Percentiles rank a stretch among this genome's conserved stretches.
These are phyloP conservation scores for Trachymyrmex septentrionalis DNA, from an alignment of 1,140 invertebrate genomes.

Conservation along the genomic window DNA sequence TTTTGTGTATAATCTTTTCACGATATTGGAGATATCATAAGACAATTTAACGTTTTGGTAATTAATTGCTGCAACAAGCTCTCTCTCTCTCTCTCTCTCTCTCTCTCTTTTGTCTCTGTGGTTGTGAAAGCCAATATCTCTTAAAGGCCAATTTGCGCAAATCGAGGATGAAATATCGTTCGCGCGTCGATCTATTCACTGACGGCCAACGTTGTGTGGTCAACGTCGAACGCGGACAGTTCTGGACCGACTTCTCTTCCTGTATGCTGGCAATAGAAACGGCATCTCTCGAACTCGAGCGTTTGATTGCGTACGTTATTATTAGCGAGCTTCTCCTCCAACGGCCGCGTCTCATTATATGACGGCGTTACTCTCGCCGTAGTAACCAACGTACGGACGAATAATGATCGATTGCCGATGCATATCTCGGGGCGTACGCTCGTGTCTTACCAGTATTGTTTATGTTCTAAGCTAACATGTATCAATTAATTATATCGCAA, in stretches of 20 bases:
- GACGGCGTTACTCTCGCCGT: constrained; percentile 58
- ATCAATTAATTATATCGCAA: constrained; percentile 49
- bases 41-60: background rate
- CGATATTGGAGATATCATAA: background rate
- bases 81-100: too few species aligned
- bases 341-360: constrained; percentile 78
- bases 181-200: constrained; percentile 50
- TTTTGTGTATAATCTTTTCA: background rate
- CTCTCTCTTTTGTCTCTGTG: constrained; percentile 23
- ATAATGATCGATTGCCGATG: constrained; percentile 74
- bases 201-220: constrained; percentile 49
- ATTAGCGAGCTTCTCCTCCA: constrained; percentile 75
- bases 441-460: constrained; percentile 68
- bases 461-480: constrained; percentile 61
- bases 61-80: constrained; percentile 40
- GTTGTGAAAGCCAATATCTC: constrained; percentile 28
- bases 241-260: constrained; percentile 59
- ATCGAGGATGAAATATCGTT: constrained; percentile 55
- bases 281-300: constrained; percentile 63
- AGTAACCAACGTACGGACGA: constrained; percentile 69
- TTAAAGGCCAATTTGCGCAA: constrained; percentile 54
- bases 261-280: constrained; percentile 55
- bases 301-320: constrained; percentile 79
- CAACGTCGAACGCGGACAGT: constrained; percentile 51
- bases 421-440: constrained; percentile 74